Evolutionary conservation across 2,113 vertebrate genomes (phyloP).

Genomic region (Plectropomus leopardus): DNA sequence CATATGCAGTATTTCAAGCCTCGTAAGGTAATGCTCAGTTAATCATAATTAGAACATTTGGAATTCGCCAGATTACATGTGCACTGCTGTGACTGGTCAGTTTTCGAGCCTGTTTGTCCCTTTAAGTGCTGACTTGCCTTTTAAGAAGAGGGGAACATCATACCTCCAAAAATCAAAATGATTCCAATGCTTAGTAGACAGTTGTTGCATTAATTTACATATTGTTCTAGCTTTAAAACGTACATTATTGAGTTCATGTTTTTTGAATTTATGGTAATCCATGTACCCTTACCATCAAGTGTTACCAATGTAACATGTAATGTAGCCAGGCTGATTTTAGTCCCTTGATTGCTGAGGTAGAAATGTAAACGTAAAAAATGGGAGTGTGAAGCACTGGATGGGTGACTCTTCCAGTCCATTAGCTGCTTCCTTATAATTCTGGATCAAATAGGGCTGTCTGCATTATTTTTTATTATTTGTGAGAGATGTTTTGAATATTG

Average conservation of each 20-base stretch:
- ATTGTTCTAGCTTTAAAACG: too few species aligned
- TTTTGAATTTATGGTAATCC: background rate
- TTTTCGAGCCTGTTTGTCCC: background rate
- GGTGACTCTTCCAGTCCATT: background rate
- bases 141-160: background rate
- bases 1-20: too few species aligned
- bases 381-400: background rate
- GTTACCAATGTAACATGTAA: background rate
- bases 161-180: background rate
- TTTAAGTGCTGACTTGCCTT: background rate
- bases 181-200: background rate
- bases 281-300: background rate
- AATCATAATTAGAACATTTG: background rate
- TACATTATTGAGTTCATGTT: too few species aligned
- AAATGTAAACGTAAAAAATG: slow-evolving; percentile 25
- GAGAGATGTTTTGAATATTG: slow-evolving; percentile 12
- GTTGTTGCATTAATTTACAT: too few species aligned
- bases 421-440: background rate
- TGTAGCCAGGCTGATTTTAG: background rate
- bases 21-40: background rate
- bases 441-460: background rate
- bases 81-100: background rate
- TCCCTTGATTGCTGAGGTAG: background rate
- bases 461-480: slow-evolving; percentile 1
- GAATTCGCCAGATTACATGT: too few species aligned